These are phyloP conservation scores for Stenchaetothrips biformis DNA, from an alignment of 2,888 invertebrate genomes.

Conservation along the genomic window DNA sequence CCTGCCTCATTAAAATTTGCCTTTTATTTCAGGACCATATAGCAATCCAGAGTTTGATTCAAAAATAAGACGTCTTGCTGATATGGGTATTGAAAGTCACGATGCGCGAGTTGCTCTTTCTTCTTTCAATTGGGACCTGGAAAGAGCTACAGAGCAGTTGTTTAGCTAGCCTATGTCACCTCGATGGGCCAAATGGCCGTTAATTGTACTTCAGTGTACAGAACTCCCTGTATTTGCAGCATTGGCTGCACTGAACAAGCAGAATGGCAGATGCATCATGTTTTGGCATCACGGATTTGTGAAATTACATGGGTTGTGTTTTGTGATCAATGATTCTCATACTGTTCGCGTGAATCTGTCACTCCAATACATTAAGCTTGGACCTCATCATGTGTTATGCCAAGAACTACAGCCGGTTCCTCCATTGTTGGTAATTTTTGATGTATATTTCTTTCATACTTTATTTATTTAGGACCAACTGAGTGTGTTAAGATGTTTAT, in stretches of 20 bases:
- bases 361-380: neutral
- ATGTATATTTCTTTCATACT: neutral
- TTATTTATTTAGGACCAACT: conserved; percentile 5
- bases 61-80: conserved; percentile 80
- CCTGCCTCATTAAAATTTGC: conserved; percentile 29
- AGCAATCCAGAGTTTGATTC: conserved; percentile 74
- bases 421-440: neutral
- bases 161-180: conserved; percentile 61
- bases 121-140: conserved; percentile 87
- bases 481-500: neutral
- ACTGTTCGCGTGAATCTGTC: neutral
- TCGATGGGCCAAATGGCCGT: conserved; percentile 27
- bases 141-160: conserved; percentile 83
- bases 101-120: conserved; percentile 86
- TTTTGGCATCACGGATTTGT: conserved; percentile 9
- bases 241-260: neutral
- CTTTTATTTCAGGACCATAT: conserved; percentile 58
- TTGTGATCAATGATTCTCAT: conserved; percentile 8
- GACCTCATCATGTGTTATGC: neutral
- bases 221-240: neutral
- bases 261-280: neutral
- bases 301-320: conserved; percentile 20
- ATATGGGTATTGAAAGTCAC: conserved; percentile 92
- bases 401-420: neutral
- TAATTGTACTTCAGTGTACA: neutral